phyloP scores from a whole-genome alignment of 2,888 invertebrate genomes.

The Oscheius sp. region DNA sequence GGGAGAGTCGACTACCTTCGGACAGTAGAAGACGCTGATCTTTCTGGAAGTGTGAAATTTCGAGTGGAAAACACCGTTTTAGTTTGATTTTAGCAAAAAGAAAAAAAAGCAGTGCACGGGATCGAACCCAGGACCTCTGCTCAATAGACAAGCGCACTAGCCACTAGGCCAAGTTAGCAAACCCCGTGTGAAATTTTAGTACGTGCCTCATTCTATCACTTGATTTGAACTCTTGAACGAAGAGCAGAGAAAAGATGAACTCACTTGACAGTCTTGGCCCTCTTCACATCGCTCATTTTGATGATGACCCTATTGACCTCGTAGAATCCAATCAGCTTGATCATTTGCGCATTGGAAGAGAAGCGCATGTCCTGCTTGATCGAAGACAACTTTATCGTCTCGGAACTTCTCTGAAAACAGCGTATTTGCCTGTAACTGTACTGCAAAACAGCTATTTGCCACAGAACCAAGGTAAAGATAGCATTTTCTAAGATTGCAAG shows the following conservation, averaged over 20 bases:
- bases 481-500: no score
- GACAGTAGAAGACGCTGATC: conserved; percentile 94
- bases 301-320: conserved; percentile 83
- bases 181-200: neutral
- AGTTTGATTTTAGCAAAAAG: neutral
- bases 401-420: conserved; percentile 35
- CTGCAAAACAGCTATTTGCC: neutral
- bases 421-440: neutral
- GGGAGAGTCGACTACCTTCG: conserved; percentile 90
- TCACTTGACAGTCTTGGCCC: conserved; percentile 87
- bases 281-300: conserved; percentile 92
- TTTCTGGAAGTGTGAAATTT: conserved; percentile 39
- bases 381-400: conserved; percentile 53
- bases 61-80: no score
- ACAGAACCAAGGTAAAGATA: no score
- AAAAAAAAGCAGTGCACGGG: no score
- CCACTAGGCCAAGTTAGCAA: no score
- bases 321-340: conserved; percentile 93
- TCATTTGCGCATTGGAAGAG: conserved; percentile 96
- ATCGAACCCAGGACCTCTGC: no score
- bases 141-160: no score
- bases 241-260: neutral
- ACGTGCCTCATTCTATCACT: neutral
- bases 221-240: no score
- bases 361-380: conserved; percentile 87